Conservation (phyloP, 2,797 vertebrate species). For the Urophycis tenuis region DNA sequence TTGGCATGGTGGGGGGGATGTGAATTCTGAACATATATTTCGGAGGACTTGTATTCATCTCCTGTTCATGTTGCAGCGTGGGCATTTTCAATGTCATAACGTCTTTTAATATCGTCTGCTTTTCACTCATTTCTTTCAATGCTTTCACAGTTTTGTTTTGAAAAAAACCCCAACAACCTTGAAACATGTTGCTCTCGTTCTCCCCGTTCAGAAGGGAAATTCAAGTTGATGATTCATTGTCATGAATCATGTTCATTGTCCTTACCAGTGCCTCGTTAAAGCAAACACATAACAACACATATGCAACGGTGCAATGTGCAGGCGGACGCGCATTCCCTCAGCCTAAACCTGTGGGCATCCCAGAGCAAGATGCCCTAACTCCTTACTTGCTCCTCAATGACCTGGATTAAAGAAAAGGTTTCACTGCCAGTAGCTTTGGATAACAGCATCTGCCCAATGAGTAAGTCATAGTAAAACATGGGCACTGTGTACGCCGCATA, state of each 20-base stretch:
- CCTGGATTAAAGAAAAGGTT: too few relatives aligned
- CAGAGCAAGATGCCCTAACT: too few relatives aligned
- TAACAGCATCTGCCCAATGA: too few relatives aligned
- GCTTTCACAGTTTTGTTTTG: background rate
- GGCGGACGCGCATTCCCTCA: background rate
- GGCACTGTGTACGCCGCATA: too few relatives aligned
- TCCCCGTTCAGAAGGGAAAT: background rate
- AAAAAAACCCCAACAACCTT: background rate
- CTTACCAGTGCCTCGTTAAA: too few relatives aligned
- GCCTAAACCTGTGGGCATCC: too few relatives aligned
- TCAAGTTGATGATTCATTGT: background rate
- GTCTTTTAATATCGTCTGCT: background rate
- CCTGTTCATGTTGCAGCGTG: background rate
- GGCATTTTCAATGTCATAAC: background rate
- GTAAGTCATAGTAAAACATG: background rate
- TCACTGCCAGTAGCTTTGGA: too few relatives aligned
- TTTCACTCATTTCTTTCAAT: background rate
- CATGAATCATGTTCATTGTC: background rate
- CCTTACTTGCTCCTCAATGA: too few relatives aligned
- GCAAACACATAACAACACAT: too few relatives aligned
- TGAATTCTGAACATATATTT: background rate
- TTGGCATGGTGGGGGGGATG: background rate
- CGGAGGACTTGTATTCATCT: background rate
- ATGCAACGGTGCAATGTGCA: too few relatives aligned
- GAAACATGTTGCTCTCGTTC: background rate